Evolutionary conservation across 2,797 vertebrate genomes (phyloP), one percentile per base, ranked within the genome.

Genomic region (Manis javanica): DNA sequence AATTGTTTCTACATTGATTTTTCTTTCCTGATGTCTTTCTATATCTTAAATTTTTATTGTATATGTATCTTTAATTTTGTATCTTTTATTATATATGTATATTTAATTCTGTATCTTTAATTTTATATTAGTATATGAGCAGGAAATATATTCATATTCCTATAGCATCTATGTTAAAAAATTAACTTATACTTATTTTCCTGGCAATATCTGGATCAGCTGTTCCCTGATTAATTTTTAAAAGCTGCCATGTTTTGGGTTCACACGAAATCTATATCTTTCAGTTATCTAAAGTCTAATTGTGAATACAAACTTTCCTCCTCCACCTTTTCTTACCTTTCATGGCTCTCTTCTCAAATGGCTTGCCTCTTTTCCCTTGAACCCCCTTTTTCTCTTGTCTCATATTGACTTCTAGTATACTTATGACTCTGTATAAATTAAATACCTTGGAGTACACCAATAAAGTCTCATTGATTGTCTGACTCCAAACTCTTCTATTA

Each of bases 381-480:
- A 96, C 83, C 2, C 14, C 0, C 18, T 23, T 86, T 85, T 64
- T 10, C 34, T 96, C 42, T 92, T 86, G 68, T 53, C 93, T 82
- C 39, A 29, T 31, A 89, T 71, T 77, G 85, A 93, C 53, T 96
- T 86, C 21, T 61, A 51, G 57, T 92, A 88, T 69, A 71, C 39
- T 84, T 95, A 68, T 21, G 51, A 37, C 39, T 64, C 68, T 37
- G 23, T 37, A 92, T 61, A 83, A 68, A 92, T 94, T 90, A 87
- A 96, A 79, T 68, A 94, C 46, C 69, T 84, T 68, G 37, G 46
- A 59, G 63, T 72, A 82, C 46, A 46, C 23, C 72, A 74, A 51
- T 78, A 74, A 75, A 72, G 21, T 68, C 82, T 85, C 42, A 79
- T 84, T 95, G 90, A 94, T 85, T 92, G n/a, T n/a, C 57, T 74